phyloP scores from a whole-genome alignment of 2,888 invertebrate genomes.

The Amblyteles armatorius region DNA sequence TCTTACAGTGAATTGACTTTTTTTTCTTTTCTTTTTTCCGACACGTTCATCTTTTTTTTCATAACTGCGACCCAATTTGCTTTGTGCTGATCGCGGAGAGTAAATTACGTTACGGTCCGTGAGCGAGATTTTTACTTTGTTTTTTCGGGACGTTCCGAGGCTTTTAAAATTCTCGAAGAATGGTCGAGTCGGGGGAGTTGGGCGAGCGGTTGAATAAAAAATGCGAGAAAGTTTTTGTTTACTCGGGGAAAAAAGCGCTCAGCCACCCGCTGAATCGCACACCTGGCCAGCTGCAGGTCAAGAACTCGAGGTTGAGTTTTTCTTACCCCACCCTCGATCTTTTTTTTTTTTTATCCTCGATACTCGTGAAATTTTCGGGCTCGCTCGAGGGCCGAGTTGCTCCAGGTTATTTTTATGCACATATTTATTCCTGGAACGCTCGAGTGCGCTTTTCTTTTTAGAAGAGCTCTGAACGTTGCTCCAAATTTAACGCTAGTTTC shows the following conservation, averaged over 20 bases:
- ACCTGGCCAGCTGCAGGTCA: slow-evolving; percentile 12
- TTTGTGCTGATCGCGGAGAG: background rate
- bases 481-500: slow-evolving; percentile 10
- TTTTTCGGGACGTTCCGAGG: background rate
- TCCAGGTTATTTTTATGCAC: slow-evolving; percentile 27
- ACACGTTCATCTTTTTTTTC: background rate
- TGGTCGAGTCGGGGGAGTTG: background rate
- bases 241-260: slow-evolving; percentile 18
- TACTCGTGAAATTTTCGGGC: slow-evolving; percentile 23
- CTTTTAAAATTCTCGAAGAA: slow-evolving; percentile 7
- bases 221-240: slow-evolving; percentile 6
- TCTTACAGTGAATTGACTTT: background rate
- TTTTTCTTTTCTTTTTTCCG: background rate
- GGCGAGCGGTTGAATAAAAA: slow-evolving; percentile 20
- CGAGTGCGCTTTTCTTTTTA: slow-evolving; percentile 19
- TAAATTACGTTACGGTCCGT: background rate
- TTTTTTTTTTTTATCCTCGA: background rate
- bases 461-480: slow-evolving; percentile 20
- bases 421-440: slow-evolving; percentile 45
- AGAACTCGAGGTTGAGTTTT: slow-evolving; percentile 11
- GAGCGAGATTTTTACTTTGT: background rate
- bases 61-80: slow-evolving; percentile 1
- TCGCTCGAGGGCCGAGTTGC: slow-evolving; percentile 19
- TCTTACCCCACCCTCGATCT: background rate
- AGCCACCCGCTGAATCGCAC: background rate